Base-by-base conservation (phyloP, 2,113 vertebrate species). In the Corythoichthys haematopterus region DNA sequence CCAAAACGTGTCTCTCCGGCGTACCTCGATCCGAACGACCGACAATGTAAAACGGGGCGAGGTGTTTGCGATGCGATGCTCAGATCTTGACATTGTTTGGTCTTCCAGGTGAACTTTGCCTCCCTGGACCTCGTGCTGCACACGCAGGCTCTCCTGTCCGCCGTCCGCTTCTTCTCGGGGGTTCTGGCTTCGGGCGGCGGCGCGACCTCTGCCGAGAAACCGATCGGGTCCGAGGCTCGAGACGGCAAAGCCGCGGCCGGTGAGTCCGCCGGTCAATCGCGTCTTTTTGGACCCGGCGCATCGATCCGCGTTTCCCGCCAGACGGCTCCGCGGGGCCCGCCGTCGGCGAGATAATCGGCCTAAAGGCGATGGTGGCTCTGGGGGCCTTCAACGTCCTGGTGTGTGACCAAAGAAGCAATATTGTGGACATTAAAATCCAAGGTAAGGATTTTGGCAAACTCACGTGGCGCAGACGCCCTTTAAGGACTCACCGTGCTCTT, bases 341-440 rank as follows among this genome's bases (percentile, higher is more conserved):
- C 15, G 72, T 65, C 14, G 86, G 83, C 1, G 88, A 93, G 20
- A 69, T 92, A 45, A 91, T 91, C 51, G 93, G 95, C 64, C 82
- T 98, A 74, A 94, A 95, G 74, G 75, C 98, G 58, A 83, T 80
- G 59, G 90, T 94, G 84, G 87, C 91, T 14, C 85, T 99, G 38
- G 95, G 92, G 72, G 92, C 94, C 6, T 95, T 99, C 74, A 91
- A 92, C 53, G 65, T 98, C 20, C 80, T 92, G 45, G 84, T 98
- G 45, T 95, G 96, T 84, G 94, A 98, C 87, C 92, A 91, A 83
- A 89, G 81, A 5, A 89, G 87, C 79, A 87, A 85, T 71, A 96
- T 95, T 83, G 95, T 94, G 33, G 93, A 97, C 80, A 94, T 99
- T 69, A 94, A 90, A 81, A 92, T 99, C 88, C 92, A 92, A 81